Evolutionary conservation across 2,113 vertebrate species (phyloP).

Genomic region (Oreotrochilus melanogaster): DNA sequence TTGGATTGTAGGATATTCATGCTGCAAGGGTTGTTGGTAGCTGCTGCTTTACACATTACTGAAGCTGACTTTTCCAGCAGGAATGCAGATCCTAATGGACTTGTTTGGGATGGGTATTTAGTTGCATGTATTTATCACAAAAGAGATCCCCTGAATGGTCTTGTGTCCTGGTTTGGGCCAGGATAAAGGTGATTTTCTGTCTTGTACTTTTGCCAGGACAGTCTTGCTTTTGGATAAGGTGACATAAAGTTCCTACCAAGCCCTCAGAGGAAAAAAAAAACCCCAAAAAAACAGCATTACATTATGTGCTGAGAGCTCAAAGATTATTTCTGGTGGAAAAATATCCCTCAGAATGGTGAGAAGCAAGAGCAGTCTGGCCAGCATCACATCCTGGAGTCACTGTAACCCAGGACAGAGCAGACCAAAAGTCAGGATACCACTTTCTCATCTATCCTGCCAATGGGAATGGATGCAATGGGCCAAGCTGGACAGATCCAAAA

Average conservation of each 20-base stretch:
- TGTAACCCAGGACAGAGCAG: not conserved
- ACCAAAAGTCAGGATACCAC: not conserved
- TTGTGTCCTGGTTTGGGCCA: no score
- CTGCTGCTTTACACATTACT: not conserved
- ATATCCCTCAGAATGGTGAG: not conserved
- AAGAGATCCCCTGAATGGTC: not conserved
- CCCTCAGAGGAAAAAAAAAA: not conserved
- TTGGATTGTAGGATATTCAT: not conserved
- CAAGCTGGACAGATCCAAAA: not conserved
- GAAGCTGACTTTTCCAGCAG: not conserved
- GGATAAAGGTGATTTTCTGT: no score
- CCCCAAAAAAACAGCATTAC: not conserved
- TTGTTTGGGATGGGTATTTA: not conserved
- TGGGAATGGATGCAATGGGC: accelerated
- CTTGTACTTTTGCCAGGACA: no score
- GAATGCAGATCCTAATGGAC: not conserved
- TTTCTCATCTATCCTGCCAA: not conserved
- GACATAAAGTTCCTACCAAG: not conserved
- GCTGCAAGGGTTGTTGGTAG: not conserved
- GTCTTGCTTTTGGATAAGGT: not conserved
- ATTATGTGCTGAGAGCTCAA: not conserved
- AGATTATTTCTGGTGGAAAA: not conserved
- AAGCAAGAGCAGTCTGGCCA: not conserved
- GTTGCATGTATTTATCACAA: not conserved
- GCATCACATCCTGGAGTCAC: not conserved